Base-by-base conservation (phyloP, 2,888 invertebrate genomes). In the Junonia oenone region DNA sequence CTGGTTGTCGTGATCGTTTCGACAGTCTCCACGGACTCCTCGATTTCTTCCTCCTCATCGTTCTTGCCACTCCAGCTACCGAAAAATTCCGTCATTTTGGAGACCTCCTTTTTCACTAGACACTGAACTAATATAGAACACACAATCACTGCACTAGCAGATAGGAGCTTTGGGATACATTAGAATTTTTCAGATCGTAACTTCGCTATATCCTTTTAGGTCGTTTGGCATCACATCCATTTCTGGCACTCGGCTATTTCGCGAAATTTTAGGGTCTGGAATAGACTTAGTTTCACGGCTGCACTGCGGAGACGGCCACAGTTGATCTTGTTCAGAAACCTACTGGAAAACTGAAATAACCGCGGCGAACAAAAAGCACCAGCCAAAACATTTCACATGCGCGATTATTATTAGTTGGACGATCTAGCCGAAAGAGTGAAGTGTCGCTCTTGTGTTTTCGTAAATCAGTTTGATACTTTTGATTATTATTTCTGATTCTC, bases 321-420 rank as follows among this genome's bases (percentile, higher is more conserved):
- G 81, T 78, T 82, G 86, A 71, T 87, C 76, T 85, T 87, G 84
- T 78, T 78, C 86, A 81, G 88, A 90, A 87, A 88, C 87, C 86
- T 81, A 90, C 90, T 90, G 90, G 90, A 90, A 89, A 87, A 86
- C 90, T 87, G 89, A 90, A 90, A 90, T 90, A 89, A 86, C 87
- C 85, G 80, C 78, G 78, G 80, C 88, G 86, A 88, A 89, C 90
- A 89, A 89, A 89, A 90, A 90, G 83, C 90, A 87, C 83, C 90
- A 82, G 88, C 89, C 90, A 88, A 89, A 89, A 89, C 87, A 89
- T 89, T 90, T 90, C 86, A 89, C 86, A 88, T 85, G 84, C 81
- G 81, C 68, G 83, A 78, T 80, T 90, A 90, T 89, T 90, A 90
- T 89, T 90, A 90, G 90, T 83, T 89, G 89, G 90, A 88, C 88